Evolutionary conservation across 2,113 vertebrate species (phyloP).

Genomic region (Xenopus laevis): DNA sequence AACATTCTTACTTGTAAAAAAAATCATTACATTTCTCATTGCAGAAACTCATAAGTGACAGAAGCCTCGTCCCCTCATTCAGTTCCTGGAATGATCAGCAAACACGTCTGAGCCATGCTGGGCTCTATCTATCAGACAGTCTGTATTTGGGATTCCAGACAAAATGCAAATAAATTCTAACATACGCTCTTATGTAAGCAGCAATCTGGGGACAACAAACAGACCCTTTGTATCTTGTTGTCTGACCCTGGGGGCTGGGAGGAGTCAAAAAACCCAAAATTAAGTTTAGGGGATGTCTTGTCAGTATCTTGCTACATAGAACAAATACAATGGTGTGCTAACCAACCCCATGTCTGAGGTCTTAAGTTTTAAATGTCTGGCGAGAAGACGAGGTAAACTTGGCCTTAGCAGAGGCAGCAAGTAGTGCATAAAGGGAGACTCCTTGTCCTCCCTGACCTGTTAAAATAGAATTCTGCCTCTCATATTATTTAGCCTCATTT

Average conservation of each 20-base stretch:
- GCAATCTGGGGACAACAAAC: neutral
- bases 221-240: conserved; percentile 7
- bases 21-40: too few species aligned
- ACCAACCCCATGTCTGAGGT: neutral
- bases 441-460: neutral
- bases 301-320: too few species aligned
- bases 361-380: conserved; percentile 13
- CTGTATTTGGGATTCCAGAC: conserved; percentile 30
- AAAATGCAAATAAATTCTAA: conserved; percentile 33
- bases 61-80: too few species aligned
- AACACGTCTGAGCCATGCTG: neutral
- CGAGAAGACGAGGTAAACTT: conserved; percentile 2
- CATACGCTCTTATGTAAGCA: neutral
- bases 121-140: conserved; percentile 15
- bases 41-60: too few species aligned
- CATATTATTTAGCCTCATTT: neutral
- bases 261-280: too few species aligned
- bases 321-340: too few species aligned
- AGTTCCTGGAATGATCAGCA: too few species aligned
- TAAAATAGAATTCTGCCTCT: neutral
- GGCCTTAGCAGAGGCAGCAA: neutral
- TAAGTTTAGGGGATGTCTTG: too few species aligned
- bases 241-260: neutral
- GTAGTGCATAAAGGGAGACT: neutral
- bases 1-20: too few species aligned